These are phyloP conservation scores for Dendronephthya gigantea DNA, from an alignment of 64 coral and sea anemone species.

Conservation along the genomic window DNA sequence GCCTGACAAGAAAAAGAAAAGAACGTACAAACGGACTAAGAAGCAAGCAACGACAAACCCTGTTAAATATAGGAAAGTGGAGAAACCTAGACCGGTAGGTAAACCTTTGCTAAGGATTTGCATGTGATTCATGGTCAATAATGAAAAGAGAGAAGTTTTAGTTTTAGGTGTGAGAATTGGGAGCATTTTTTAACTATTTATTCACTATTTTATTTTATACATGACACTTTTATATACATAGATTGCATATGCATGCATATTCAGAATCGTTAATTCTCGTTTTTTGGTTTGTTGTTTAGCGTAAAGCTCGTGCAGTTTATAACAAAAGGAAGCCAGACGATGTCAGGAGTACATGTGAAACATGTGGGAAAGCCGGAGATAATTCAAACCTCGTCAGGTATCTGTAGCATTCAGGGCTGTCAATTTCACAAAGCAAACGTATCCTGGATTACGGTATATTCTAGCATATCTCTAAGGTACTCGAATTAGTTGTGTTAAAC, in stretches of 20 bases:
- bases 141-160: too few relatives aligned
- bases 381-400: conserved; percentile 87
- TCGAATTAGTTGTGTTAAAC: not conserved
- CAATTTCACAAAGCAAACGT: too few relatives aligned
- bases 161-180: too few relatives aligned
- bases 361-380: conserved; percentile 54
- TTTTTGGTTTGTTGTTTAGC: not conserved
- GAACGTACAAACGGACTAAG: not conserved
- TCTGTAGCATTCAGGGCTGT: not conserved
- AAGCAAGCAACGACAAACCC: not conserved
- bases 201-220: too few relatives aligned
- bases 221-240: too few relatives aligned
- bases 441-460: too few relatives aligned
- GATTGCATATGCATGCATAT: not conserved
- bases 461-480: not conserved
- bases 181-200: too few relatives aligned
- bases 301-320: not conserved
- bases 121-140: not conserved
- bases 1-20: not conserved
- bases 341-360: conserved; percentile 38
- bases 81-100: not conserved
- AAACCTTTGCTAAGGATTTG: not conserved
- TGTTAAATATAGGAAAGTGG: not conserved
- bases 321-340: conserved; percentile 18
- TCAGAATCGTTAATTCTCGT: not conserved